Evolutionary conservation across 2,113 vertebrate species (phyloP).

Genomic region (Leptosomus discolor): DNA sequence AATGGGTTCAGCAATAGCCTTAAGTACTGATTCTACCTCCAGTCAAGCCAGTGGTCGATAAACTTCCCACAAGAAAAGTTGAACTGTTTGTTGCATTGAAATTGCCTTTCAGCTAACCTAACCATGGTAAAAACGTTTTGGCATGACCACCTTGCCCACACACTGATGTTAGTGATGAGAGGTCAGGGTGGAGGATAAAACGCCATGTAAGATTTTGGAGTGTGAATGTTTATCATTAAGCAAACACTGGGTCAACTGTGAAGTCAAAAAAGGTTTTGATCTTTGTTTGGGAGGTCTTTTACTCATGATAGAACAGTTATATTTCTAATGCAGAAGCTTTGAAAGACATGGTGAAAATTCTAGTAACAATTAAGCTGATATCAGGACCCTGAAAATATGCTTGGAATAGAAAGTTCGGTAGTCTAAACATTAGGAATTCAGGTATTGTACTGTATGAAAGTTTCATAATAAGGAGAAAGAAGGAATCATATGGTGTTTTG

Average conservation of each 20-base stretch:
- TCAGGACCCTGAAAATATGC: not conserved
- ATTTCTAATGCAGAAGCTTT: not conserved
- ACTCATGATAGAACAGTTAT: not conserved
- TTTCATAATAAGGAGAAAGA: not conserved
- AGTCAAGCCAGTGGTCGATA: not conserved
- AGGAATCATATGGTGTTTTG: not conserved
- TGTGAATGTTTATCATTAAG: not conserved
- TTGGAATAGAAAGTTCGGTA: not conserved
- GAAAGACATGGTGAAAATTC: not conserved
- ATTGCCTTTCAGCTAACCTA: not conserved
- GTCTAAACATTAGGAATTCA: not conserved
- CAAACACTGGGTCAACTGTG: not conserved
- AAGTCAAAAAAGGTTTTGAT: not conserved
- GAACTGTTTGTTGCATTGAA: not conserved
- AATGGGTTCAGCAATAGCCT: not conserved
- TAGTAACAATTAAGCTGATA: not conserved
- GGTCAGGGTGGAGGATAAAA: not conserved
- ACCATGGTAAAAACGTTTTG: fast-evolving
- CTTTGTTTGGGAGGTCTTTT: not conserved
- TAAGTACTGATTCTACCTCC: not conserved
- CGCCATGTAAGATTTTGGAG: fast-evolving
- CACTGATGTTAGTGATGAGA: not conserved
- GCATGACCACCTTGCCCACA: not conserved
- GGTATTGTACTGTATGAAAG: not conserved
- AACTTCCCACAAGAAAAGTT: not conserved